Conservation (phyloP, 2,797 vertebrate species). For the Coilia nasus region DNA sequence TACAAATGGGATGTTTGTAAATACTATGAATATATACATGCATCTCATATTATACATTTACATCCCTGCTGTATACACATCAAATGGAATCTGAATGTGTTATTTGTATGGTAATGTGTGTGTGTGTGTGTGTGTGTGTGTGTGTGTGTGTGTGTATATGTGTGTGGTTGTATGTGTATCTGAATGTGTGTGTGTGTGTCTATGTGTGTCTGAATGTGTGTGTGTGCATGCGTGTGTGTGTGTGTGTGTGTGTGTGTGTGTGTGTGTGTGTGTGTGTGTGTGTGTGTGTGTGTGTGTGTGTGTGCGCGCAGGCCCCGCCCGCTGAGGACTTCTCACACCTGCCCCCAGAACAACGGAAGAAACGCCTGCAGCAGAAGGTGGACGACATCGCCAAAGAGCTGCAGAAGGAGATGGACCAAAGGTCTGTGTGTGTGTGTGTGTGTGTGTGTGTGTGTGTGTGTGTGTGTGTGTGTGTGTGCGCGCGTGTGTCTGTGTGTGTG, state of each 20-base stretch:
- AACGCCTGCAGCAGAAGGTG: slow-evolving; percentile 89
- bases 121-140: background rate
- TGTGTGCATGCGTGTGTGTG: slow-evolving; percentile 22
- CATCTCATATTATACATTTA: too few relatives aligned
- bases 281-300: slow-evolving; percentile 37
- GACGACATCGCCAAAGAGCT: slow-evolving; percentile 90
- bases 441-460: slow-evolving; percentile 8
- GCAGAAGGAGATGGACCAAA: too few relatives aligned
- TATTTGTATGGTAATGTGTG: background rate
- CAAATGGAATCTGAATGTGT: too few relatives aligned
- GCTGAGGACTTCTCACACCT: slow-evolving; percentile 93
- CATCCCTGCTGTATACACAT: too few relatives aligned
- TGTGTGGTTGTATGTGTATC: background rate
- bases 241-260: slow-evolving; percentile 39
- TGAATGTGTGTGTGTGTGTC: background rate
- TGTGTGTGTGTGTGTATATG: background rate
- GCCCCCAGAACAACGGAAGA: slow-evolving; percentile 91
- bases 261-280: background rate
- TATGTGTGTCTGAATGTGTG: slow-evolving; percentile 25
- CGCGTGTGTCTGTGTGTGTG: background rate
- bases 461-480: background rate
- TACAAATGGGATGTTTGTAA: background rate
- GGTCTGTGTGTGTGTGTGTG: slow-evolving; percentile 23
- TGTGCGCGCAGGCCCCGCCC: slow-evolving; percentile 72
- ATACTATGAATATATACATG: too few relatives aligned